phyloP scores from a whole-genome alignment of 2,888 invertebrate genomes.

The Netelia inedita region DNA sequence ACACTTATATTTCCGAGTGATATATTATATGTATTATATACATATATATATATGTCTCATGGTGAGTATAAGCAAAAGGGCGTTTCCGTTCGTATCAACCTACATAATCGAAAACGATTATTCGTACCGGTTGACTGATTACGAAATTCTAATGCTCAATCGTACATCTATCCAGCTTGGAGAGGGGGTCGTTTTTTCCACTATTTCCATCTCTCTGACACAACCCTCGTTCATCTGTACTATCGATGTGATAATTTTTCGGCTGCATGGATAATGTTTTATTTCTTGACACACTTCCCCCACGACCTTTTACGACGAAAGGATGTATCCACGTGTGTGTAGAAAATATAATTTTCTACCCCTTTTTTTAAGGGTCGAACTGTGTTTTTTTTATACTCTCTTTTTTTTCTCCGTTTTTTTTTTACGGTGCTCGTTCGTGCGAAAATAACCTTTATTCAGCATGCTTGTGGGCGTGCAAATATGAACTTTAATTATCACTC shows the following conservation, averaged over 20 bases:
- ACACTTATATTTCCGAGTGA: conserved; percentile 55
- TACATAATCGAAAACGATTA: conserved; percentile 61
- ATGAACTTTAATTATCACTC: neutral
- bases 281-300: neutral
- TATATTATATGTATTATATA: conserved; percentile 37
- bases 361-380: no score
- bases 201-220: neutral
- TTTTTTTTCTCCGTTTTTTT: no score
- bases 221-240: neutral
- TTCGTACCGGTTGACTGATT: conserved; percentile 54
- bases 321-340: neutral
- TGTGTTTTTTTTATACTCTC: no score
- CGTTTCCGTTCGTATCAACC: conserved; percentile 49
- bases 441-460: neutral
- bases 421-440: neutral
- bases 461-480: neutral
- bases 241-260: neutral
- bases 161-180: neutral
- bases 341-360: neutral
- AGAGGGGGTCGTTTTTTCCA: neutral
- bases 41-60: conserved; percentile 8
- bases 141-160: conserved; percentile 44
- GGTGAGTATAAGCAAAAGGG: conserved; percentile 10
- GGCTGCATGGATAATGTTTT: neutral
- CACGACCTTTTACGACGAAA: neutral